These are phyloP conservation scores for Rhabdophis nuchalis DNA, from an alignment of 2,797 vertebrate species.

Conservation along the genomic window DNA sequence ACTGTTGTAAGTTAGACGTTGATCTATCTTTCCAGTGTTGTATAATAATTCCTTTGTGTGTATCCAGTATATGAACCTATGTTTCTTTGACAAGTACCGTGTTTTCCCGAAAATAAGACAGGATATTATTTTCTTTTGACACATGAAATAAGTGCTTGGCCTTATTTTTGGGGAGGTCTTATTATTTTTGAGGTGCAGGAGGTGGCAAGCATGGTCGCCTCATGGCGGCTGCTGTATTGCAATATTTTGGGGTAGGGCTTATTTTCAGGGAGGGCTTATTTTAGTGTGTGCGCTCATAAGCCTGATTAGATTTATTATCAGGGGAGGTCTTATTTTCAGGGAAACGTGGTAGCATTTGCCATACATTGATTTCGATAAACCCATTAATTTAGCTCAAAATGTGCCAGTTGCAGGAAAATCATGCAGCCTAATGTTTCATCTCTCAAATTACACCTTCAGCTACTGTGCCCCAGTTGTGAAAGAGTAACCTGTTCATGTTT, in stretches of 20 bases:
- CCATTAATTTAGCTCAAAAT: background rate
- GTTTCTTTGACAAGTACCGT: background rate
- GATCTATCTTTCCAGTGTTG: background rate
- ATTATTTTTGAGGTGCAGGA: too few species aligned
- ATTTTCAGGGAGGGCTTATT: too few species aligned
- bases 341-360: background rate
- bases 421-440: background rate
- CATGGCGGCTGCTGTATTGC: too few species aligned
- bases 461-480: background rate
- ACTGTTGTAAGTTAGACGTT: background rate
- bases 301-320: too few species aligned
- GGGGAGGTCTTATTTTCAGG: too few species aligned
- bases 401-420: background rate
- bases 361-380: background rate
- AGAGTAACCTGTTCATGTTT: background rate
- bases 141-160: too few species aligned
- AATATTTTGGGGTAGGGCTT: too few species aligned
- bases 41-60: background rate
- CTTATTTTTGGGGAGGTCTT: too few species aligned
- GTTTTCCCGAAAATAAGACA: too few species aligned
- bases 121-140: too few species aligned
- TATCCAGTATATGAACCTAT: background rate
- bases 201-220: too few species aligned
- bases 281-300: too few species aligned
- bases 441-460: background rate